Base-by-base conservation (phyloP, 2,888 invertebrate genomes). In the Pandemis cinnamomeana region DNA sequence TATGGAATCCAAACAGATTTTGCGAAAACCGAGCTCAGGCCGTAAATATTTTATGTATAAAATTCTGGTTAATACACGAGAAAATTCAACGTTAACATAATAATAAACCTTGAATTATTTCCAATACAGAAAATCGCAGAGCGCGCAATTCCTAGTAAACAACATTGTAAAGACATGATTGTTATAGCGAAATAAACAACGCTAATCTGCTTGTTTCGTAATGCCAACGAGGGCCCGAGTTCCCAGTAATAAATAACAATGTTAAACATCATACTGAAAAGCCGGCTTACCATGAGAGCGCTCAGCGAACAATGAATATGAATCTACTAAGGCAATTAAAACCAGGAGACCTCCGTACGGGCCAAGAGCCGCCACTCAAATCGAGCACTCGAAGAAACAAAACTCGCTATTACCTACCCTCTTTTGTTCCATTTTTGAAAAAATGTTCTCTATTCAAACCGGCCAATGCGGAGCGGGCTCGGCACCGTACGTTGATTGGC, bases 361-460 rank as follows among this genome's bases (percentile, higher is more conserved):
- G 80, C 84, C 87, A 83, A 86, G 84, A 85, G 85, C 86, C 78
- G 80, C 86, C 89, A 92, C 91, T 92, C 89, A 84, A 92, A 91
- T 91, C 86, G 83, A 90, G 90, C 91, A 92, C 93, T 93, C 87
- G 88, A 92, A 88, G 85, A 88, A 92, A 93, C 92, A 93, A 93
- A 93, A 93, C 92, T 90, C 89, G 90, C 90, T 89, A 92, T 92
- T 93, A 92, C 90, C 93, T 92, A 92, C 93, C 93, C 93, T 90
- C 91, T 89, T 91, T 93, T 92, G 91, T 91, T 92, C 87, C 83
- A 85, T 87, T 88, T 91, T 90, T 88, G 81, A 85, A 89, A 90
- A 90, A 91, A 89, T 87, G 86, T 86, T 92, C 90, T 91, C 91
- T 90, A 91, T 93, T 92, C 91, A 91, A 92, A 91, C 86, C 87